Evolutionary conservation across 2,797 vertebrate species (phyloP), one percentile per base, ranked within the genome.

Genomic region (Glyptemys insculpta): DNA sequence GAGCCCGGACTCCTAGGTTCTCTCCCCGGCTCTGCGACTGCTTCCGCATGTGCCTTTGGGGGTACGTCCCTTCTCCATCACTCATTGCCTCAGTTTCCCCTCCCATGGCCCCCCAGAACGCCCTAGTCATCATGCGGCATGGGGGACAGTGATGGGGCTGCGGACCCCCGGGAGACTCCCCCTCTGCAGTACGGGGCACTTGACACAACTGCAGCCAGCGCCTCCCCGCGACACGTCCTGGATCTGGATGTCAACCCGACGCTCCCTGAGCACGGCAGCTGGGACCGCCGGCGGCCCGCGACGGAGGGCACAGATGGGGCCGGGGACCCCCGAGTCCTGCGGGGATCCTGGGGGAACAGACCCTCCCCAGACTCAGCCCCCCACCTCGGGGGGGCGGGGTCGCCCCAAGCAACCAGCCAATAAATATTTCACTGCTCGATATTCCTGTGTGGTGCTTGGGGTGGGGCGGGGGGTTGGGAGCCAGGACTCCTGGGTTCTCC

Each of bases 391-490:
- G 29, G 29, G 59, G 31, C 44, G 31, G 14, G 59, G 31, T 6
- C 15, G 4, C 29, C 57, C 59, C 8, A 15, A 34, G 62, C 34
- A n/a, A 21, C 62, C 62, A n/a, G 31, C 62, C 50, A 92, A 87
- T 92, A 87, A 92, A 87, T 21, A 14, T 79, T 23, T 82, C 29
- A 50, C 84, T 91, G 62, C 8, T n/a, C 7, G 4, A 68, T n/a
- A 21, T n/a, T 37, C 18, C n/a, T 68, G 34, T 37, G 62, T 68
- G 34, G 34, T 68, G 62, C 31, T 37, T n/a, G 34, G 62, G 29
- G 31, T 27, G 12, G 54, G 53, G 50, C 8, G 5, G 37, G 12
- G 54, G 53, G 50, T 4, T 8, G 37, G 47, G 41, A 54, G 52
- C 41, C 31, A 25, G 16, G 57, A 25, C 12, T 23, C 12, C 31